Percentiles rank a stretch among this genome's conserved stretches.
Evolutionary conservation across 2,797 vertebrate species (phyloP).

Genomic region (Chromobotia macracanthus): DNA sequence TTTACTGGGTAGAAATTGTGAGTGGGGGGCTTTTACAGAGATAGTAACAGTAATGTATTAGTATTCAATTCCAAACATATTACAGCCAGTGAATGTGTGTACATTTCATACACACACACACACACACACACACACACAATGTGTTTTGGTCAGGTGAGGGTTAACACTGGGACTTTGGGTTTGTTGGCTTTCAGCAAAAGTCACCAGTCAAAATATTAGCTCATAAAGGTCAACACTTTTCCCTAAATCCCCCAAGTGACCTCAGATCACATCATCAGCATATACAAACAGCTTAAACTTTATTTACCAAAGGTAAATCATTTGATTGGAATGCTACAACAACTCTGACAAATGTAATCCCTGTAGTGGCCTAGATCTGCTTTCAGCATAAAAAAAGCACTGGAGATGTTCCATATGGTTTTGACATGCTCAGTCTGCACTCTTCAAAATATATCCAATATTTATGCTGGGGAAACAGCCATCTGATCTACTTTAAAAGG

Average conservation of each 20-base stretch:
- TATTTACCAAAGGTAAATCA: conserved; percentile 67
- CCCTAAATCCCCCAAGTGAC: conserved; percentile 54
- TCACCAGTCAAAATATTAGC: conserved; percentile 55
- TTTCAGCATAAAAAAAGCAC: conserved; percentile 60
- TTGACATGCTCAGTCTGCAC: conserved; percentile 25
- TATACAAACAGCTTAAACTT: conserved; percentile 60
- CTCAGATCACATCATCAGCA: conserved; percentile 19
- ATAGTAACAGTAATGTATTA: no score
- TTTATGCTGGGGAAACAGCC: conserved; percentile 37
- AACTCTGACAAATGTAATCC: conserved; percentile 49
- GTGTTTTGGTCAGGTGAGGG: not conserved
- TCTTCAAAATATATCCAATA: no score
- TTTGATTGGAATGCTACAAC: conserved; percentile 65
- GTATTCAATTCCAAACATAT: no score
- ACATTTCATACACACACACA: no score
- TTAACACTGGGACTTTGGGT: not conserved
- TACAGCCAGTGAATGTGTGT: not conserved
- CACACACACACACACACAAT: not conserved
- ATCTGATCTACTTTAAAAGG: conserved; percentile 20
- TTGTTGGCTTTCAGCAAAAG: conserved; percentile 59
- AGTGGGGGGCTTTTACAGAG: no score
- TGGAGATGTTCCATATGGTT: conserved; percentile 62
- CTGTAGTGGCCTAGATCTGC: conserved; percentile 47
- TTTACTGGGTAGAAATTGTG: no score
- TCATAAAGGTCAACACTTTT: not conserved